Percentiles rank a stretch among this genome's conserved stretches.
These are phyloP conservation scores for Acrossocheilus fasciatus DNA, from an alignment of 2,797 vertebrate species.

Conservation along the genomic window DNA sequence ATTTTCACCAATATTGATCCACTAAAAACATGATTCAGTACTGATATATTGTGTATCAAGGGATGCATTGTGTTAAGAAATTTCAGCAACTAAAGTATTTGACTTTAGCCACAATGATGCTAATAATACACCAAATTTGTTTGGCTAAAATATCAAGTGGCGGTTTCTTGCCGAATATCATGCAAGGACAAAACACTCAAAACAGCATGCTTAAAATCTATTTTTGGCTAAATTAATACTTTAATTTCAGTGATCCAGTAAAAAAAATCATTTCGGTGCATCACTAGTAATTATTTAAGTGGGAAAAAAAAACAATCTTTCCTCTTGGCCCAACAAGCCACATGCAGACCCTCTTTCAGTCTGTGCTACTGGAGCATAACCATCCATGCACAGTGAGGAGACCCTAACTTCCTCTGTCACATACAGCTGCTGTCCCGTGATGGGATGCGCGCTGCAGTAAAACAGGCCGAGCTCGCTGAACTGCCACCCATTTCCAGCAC, in stretches of 20 bases:
- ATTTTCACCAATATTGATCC: not conserved
- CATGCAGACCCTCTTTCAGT: constrained; percentile 3
- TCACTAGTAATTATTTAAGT: not conserved
- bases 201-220: not conserved
- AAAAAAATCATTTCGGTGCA: not conserved
- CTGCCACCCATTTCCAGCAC: constrained; percentile 63
- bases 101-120: not conserved
- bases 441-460: constrained; percentile 39
- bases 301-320: not conserved
- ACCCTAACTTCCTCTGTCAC: constrained; percentile 30
- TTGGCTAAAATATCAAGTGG: not conserved
- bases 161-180: not conserved
- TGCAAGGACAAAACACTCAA: not conserved
- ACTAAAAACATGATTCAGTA: not conserved
- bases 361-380: not conserved
- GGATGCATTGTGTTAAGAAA: not conserved
- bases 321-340: not conserved
- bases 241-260: not conserved
- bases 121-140: not conserved
- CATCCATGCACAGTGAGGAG: constrained; percentile 3
- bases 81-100: not conserved
- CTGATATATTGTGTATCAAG: not conserved
- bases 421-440: constrained; percentile 51
- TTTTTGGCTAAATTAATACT: not conserved
- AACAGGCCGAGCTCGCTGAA: constrained; percentile 51